phyloP scores from a whole-genome alignment of 2,888 invertebrate genomes.

The Leucophenga maculata region DNA sequence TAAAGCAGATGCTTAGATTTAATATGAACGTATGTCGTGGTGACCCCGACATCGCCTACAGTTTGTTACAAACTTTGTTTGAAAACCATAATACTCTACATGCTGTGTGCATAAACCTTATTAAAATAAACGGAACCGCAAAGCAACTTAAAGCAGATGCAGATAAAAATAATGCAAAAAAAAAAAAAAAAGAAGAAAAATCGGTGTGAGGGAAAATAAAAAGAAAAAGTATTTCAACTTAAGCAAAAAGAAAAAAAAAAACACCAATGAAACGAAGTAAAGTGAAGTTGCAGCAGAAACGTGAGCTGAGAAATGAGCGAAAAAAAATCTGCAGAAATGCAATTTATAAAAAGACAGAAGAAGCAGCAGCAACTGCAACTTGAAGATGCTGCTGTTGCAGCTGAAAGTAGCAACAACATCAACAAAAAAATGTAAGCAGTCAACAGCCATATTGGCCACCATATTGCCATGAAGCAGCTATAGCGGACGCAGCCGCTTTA shows the following conservation, averaged over 20 bases:
- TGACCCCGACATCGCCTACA: no score
- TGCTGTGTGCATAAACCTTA: slow-evolving; percentile 26
- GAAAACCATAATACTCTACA: background rate
- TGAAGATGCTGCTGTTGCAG: slow-evolving; percentile 18
- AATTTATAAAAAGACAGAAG: slow-evolving; percentile 35
- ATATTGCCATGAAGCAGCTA: slow-evolving; percentile 29
- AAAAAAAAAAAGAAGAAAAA: background rate
- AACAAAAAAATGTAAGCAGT: background rate
- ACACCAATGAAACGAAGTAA: slow-evolving; percentile 1
- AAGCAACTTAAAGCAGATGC: slow-evolving; percentile 27
- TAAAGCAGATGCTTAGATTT: no score
- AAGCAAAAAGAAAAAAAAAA: slow-evolving; percentile 45
- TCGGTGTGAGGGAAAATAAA: slow-evolving; percentile 29
- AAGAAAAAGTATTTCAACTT: slow-evolving; percentile 46
- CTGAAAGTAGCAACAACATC: slow-evolving; percentile 26
- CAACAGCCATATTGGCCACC: slow-evolving; percentile 39
- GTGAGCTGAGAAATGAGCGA: slow-evolving; percentile 41
- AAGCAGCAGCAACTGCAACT: slow-evolving; percentile 5
- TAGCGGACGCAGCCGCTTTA: background rate
- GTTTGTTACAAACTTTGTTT: no score
- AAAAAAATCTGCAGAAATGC: slow-evolving; percentile 29
- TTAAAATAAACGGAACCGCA: slow-evolving; percentile 42
- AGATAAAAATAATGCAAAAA: background rate
- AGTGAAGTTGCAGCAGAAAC: slow-evolving; percentile 42
- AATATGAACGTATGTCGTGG: no score